A percentile compares a stretch with the other conserved stretches of the same genome.
phyloP scores from a whole-genome alignment of 2,888 invertebrate species.

The Molanna angustata region DNA sequence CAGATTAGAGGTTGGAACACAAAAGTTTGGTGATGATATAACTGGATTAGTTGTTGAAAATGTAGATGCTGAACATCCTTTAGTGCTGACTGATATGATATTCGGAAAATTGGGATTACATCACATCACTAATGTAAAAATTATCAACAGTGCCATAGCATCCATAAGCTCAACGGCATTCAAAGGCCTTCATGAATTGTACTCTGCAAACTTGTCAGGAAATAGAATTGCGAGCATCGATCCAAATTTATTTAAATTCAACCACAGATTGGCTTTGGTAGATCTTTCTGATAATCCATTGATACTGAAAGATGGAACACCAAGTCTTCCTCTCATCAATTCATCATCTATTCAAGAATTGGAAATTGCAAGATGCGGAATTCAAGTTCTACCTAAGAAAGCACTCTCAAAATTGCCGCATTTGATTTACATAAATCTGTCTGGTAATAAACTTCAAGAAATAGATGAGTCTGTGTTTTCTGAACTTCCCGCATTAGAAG shows the following conservation, averaged over 20 bases:
- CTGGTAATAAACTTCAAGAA: conserved; percentile 63
- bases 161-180: conserved; percentile 68
- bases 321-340: conserved; percentile 51
- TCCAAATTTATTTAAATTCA: conserved; percentile 67
- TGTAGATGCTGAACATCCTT: conserved; percentile 56
- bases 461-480: conserved; percentile 62
- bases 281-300: conserved; percentile 67
- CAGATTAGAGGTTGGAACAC: conserved; percentile 63
- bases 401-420: conserved; percentile 64
- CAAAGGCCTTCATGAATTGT: conserved; percentile 63
- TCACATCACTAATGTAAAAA: conserved; percentile 64
- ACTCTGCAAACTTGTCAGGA: conserved; percentile 66
- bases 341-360: conserved; percentile 67
- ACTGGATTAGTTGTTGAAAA: conserved; percentile 66
- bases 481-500: conserved; percentile 62
- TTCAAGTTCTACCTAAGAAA: conserved; percentile 61
- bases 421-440: conserved; percentile 65
- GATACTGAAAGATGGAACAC: conserved; percentile 40
- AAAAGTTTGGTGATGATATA: conserved; percentile 64
- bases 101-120: conserved; percentile 63
- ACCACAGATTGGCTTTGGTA: conserved; percentile 62
- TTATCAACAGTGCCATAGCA: conserved; percentile 66
- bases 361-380: conserved; percentile 67
- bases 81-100: conserved; percentile 58
- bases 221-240: conserved; percentile 65